Percentiles rank a stretch among this genome's conserved stretches.
Evolutionary conservation across 2,797 vertebrate genomes (phyloP).

Genomic region (Spondyliosoma cantharus): DNA sequence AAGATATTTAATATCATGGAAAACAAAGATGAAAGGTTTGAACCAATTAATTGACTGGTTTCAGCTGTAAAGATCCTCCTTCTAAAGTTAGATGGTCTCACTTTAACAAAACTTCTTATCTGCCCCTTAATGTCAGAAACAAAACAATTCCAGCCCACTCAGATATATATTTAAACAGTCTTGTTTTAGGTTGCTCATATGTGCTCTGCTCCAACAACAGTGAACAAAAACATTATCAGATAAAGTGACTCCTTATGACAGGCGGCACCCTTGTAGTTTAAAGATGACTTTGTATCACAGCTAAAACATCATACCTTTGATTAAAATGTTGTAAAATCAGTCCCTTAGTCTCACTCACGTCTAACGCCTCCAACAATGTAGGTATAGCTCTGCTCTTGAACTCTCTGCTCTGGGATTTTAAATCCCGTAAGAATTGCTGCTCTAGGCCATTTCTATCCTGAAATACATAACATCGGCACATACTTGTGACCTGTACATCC

Average conservation of each 20-base stretch:
- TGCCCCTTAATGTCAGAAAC: conserved; percentile 41
- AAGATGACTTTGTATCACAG: neutral
- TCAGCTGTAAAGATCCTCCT: neutral
- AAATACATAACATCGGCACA: conserved; percentile 40
- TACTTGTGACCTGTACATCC: conserved; percentile 32
- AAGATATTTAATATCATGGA: neutral
- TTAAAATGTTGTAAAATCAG: conserved; percentile 45
- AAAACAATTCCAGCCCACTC: conserved; percentile 51
- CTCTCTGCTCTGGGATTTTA: conserved; percentile 33
- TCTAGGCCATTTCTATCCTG: conserved; percentile 40
- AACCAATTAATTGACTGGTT: neutral
- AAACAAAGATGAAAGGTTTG: neutral
- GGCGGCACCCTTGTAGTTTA: neutral
- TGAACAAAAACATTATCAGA: neutral
- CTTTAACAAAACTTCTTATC: conserved; percentile 15
- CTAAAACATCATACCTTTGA: conserved; percentile 8
- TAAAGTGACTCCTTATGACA: neutral
- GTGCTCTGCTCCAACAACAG: conserved; percentile 12
- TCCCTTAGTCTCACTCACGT: conserved; percentile 17
- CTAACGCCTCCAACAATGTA: conserved; percentile 52
- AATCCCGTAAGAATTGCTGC: conserved; percentile 40
- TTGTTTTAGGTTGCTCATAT: conserved; percentile 36
- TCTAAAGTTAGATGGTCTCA: neutral
- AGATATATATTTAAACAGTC: conserved; percentile 40
- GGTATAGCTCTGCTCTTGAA: conserved; percentile 48